Evolutionary conservation across 1,140 invertebrate species (phyloP), one percentile per base, ranked within the genome.

Genomic region (Drosophila busckii): DNA sequence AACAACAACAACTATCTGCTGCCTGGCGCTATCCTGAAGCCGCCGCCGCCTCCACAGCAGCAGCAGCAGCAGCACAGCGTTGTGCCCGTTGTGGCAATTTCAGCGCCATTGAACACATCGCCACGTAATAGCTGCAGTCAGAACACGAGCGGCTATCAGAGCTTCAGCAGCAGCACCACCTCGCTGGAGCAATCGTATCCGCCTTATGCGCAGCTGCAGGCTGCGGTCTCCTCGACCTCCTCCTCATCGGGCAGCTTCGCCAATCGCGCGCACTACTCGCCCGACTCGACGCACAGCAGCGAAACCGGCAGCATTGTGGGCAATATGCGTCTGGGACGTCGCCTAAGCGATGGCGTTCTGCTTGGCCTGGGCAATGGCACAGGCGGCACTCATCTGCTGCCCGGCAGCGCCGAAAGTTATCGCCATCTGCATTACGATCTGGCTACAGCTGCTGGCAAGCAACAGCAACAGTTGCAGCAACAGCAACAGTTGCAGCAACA

Each of bases 111-210:
- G 15, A 54, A 56, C 19, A 26, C 82, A 3, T 87, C 86, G 15
- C 86, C 86, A 0, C 32, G 85, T 0, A 87, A 85, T 34, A 82
- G 70, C 19, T 82, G 80, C 50, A 82, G 85, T 19, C 71, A 86
- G 29, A 87, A 87, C 6, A 87, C 86, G 1, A 87, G 86, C 28
- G 86, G 86, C 22, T 87, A 87, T 50, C 85, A 86, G 50, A 87
- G 85, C 58, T 86, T 87, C 29, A 87, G 85, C 68, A 87, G 85
- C 42, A 89, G 83, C 58, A 80, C 84, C 23, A 73, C 69, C 1
- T 88, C 87, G 0, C 52, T 88, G 64, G 86, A 88, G 45, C 84
- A 87, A 50, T 67, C 70, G 9, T 87, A 86, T 68, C 85, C 86
- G 12, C 80, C 85, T 0, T 87, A 70, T 29, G 65, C 31, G 7